phyloP scores from a whole-genome alignment of 2,113 vertebrate species.

The Pelusios castaneus region DNA sequence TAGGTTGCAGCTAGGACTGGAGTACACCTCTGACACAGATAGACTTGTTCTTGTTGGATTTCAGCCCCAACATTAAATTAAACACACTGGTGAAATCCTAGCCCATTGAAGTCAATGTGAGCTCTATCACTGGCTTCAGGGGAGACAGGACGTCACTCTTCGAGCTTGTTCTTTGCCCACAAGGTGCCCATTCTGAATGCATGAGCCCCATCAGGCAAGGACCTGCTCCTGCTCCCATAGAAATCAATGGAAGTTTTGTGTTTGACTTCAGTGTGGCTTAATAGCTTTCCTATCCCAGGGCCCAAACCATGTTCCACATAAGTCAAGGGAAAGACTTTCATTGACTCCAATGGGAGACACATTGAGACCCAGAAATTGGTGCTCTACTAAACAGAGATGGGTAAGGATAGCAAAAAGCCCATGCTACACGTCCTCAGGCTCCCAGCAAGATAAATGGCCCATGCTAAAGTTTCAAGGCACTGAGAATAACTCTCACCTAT shows the following conservation, averaged over 20 bases:
- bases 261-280: background rate
- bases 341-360: background rate
- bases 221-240: background rate
- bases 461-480: background rate
- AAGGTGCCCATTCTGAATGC: background rate
- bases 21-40: background rate
- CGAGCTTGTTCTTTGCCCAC: background rate
- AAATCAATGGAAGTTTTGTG: background rate
- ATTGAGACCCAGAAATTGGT: background rate
- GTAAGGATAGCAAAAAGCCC: background rate
- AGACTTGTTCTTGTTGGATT: background rate
- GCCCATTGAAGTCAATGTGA: background rate
- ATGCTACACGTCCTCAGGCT: background rate
- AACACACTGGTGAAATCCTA: background rate
- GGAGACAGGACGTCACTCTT: background rate
- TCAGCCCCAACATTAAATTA: background rate
- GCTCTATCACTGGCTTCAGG: background rate
- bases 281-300: background rate
- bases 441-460: fast-evolving
- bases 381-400: background rate
- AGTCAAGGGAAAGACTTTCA: background rate
- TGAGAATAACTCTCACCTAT: background rate
- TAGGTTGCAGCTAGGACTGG: background rate
- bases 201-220: background rate
- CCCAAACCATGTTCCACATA: background rate